These are phyloP conservation scores for Porites evermanni DNA, from an alignment of 92 coral and sea anemone genomes.

Conservation along the genomic window DNA sequence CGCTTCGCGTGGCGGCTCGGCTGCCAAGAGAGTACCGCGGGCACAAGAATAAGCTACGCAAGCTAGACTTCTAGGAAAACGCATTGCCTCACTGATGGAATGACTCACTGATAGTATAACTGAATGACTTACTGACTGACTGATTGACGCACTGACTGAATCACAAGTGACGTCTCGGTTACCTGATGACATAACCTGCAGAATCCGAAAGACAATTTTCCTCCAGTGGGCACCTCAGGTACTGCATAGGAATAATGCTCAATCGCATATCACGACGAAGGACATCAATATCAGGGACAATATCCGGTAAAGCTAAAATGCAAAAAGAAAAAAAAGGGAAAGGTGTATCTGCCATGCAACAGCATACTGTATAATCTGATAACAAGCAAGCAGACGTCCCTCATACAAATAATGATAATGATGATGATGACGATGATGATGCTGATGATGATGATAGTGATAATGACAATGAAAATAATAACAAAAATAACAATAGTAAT, in stretches of 20 bases:
- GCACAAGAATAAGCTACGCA: neutral
- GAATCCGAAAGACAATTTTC: slow-evolving; percentile 86
- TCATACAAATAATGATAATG: too few species aligned
- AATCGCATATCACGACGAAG: slow-evolving; percentile 62
- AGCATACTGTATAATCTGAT: neutral
- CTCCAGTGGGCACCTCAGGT: slow-evolving; percentile 81
- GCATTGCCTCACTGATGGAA: neutral
- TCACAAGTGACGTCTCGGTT: neutral
- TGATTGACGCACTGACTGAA: too few species aligned
- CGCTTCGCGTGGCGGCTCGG: too few species aligned
- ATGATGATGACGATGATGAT: too few species aligned
- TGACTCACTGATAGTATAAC: neutral
- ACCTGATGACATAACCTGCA: slow-evolving; percentile 46
- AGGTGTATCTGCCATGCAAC: neutral
- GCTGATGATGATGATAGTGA: too few species aligned
- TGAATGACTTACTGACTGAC: neutral
- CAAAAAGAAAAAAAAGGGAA: neutral
- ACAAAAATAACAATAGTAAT: too few species aligned
- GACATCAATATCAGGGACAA: slow-evolving; percentile 72
- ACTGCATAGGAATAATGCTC: slow-evolving; percentile 37
- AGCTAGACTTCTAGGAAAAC: neutral
- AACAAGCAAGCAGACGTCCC: neutral
- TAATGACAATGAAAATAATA: too few species aligned
- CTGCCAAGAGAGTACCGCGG: neutral
- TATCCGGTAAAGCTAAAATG: slow-evolving; percentile 79